Conservation (phyloP, 2,113 vertebrate genomes). For the Morone chrysops region DNA sequence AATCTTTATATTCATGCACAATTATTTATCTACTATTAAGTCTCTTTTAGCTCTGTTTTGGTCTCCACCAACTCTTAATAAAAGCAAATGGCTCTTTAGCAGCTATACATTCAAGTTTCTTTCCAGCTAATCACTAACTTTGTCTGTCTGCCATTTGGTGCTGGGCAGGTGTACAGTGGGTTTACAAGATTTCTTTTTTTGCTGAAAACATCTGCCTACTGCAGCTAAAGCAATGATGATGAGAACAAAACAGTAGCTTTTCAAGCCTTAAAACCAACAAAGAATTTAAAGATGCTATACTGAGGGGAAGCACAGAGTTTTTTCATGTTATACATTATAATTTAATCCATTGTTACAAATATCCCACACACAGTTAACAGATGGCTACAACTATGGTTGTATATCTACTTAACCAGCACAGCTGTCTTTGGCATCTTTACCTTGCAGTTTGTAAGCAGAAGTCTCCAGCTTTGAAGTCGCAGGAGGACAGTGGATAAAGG, state of each 20-base stretch:
- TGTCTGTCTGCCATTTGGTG: background rate
- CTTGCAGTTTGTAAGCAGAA: slow-evolving; percentile 4
- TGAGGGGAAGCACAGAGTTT: background rate
- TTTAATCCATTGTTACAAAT: background rate
- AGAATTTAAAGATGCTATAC: no score
- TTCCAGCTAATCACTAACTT: background rate
- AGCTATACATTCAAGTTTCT: background rate
- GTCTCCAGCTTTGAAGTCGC: slow-evolving; percentile 34
- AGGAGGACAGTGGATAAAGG: slow-evolving; percentile 23
- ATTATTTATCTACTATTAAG: background rate
- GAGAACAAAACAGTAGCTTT: background rate
- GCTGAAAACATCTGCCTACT: background rate
- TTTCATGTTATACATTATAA: background rate
- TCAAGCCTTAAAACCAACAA: no score
- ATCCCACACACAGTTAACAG: background rate
- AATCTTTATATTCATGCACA: background rate
- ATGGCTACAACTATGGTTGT: background rate
- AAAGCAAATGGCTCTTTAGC: background rate
- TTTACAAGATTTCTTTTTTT: background rate
- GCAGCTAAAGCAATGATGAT: background rate
- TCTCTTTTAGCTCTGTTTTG: background rate
- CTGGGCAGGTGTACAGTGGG: background rate
- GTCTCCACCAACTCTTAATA: background rate
- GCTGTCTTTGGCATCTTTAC: slow-evolving; percentile 4
- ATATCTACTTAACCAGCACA: background rate